These are phyloP conservation scores for Gonocerus acuteangulatus DNA, from an alignment of 2,888 invertebrate species.

Conservation along the genomic window DNA sequence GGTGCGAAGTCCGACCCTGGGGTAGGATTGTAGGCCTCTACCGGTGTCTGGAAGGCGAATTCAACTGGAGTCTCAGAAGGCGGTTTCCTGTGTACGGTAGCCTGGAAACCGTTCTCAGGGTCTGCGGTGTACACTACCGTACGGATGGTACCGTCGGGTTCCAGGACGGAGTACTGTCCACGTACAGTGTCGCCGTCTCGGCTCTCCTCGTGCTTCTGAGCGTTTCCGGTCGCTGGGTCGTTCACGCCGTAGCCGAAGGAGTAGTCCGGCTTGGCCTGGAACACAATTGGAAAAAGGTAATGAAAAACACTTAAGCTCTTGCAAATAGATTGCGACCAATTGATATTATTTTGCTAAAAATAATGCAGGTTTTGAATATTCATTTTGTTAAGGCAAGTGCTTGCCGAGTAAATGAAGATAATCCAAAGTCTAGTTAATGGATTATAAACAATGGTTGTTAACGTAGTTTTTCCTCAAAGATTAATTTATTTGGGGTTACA, in stretches of 20 bases:
- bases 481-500: too few relatives aligned
- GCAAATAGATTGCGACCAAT: not conserved
- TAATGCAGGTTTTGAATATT: too few relatives aligned
- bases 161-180: constrained; percentile 64
- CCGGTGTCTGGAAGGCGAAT: not conserved
- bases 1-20: not conserved
- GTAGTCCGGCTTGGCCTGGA: constrained; percentile 66
- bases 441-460: too few relatives aligned
- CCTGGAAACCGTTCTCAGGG: constrained; percentile 65
- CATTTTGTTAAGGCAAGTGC: too few relatives aligned
- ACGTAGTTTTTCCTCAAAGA: too few relatives aligned
- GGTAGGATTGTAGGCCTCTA: not conserved
- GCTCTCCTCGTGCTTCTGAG: constrained; percentile 63
- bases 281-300: constrained; percentile 12
- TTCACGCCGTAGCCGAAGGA: constrained; percentile 68
- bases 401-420: too few relatives aligned
- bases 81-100: constrained; percentile 38
- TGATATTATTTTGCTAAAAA: too few relatives aligned
- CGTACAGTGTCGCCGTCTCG: constrained; percentile 64
- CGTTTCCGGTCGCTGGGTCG: constrained; percentile 63
- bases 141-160: constrained; percentile 64
- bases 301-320: too few relatives aligned
- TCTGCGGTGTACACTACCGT: constrained; percentile 67
- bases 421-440: too few relatives aligned
- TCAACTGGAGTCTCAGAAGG: not conserved